Evolutionary conservation across 2,888 invertebrate species (phyloP).

Genomic region (Hyposoter dolosus): DNA sequence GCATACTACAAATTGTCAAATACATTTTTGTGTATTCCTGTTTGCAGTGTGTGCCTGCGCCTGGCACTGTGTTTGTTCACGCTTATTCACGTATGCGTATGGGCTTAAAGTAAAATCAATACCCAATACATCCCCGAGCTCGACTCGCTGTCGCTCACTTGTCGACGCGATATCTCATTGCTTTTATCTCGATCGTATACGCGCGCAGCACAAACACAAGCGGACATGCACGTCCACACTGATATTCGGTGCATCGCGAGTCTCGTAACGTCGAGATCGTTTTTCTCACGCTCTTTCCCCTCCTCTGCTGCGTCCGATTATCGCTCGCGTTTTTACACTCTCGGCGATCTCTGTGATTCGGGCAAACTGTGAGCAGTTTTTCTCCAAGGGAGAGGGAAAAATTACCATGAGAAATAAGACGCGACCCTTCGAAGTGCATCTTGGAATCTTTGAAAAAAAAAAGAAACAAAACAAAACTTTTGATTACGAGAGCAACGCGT

Average conservation of each 20-base stretch:
- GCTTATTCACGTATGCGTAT: neutral
- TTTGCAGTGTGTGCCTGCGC: neutral
- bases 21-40: conserved; percentile 18
- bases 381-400: neutral
- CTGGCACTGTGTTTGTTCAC: neutral
- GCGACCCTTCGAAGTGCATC: neutral
- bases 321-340: conserved; percentile 1
- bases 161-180: conserved; percentile 75
- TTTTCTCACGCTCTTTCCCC: conserved; percentile 56
- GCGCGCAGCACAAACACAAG: conserved; percentile 27
- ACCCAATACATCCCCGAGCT: conserved; percentile 79
- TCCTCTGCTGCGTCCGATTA: conserved; percentile 17
- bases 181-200: conserved; percentile 78
- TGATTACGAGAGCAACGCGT: neutral
- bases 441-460: conserved; percentile 1
- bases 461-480: too few relatives aligned
- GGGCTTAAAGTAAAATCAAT: conserved; percentile 78
- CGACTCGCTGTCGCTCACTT: conserved; percentile 75
- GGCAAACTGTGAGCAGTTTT: neutral
- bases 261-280: conserved; percentile 41
- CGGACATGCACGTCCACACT: neutral
- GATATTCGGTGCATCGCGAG: conserved; percentile 22
- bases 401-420: neutral
- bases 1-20: conserved; percentile 12
- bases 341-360: conserved; percentile 25